Evolutionary conservation across 2,797 vertebrate genomes (phyloP).

Genomic region (Diglossa cyanea): DNA sequence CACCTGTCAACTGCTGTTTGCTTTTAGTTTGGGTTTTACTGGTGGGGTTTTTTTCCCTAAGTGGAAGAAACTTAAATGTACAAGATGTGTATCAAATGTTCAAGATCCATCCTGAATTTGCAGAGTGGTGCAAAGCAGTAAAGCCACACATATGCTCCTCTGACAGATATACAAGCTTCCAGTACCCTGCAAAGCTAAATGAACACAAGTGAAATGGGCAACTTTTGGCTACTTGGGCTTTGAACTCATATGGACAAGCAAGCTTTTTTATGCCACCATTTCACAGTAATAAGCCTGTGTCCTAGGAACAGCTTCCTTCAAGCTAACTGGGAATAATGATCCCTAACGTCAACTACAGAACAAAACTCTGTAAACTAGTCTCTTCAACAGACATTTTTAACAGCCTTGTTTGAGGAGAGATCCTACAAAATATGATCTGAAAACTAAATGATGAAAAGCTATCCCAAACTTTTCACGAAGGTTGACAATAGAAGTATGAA

Average conservation of each 20-base stretch:
- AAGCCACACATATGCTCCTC: not conserved
- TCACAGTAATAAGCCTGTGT: not conserved
- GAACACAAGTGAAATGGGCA: not conserved
- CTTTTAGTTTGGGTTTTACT: not conserved
- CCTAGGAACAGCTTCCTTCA: not conserved
- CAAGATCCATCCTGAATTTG: not conserved
- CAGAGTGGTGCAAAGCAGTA: not conserved
- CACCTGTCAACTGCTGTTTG: not conserved
- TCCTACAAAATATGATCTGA: not conserved
- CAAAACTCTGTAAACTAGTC: not conserved
- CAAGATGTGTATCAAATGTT: not conserved
- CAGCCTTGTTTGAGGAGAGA: not conserved
- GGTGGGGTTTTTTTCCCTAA: fast-evolving
- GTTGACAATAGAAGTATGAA: not conserved
- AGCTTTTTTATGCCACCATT: not conserved
- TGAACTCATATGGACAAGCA: not conserved
- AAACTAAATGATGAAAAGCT: not conserved
- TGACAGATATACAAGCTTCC: not conserved
- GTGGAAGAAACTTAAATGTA: not conserved
- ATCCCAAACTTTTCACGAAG: not conserved
- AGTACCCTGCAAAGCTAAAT: not conserved
- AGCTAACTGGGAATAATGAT: not conserved
- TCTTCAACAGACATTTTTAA: not conserved
- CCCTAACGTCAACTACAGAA: not conserved
- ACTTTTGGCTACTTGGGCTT: not conserved